phyloP scores from a whole-genome alignment of 2,113 vertebrate genomes.

The Puffinus mauretanicus region DNA sequence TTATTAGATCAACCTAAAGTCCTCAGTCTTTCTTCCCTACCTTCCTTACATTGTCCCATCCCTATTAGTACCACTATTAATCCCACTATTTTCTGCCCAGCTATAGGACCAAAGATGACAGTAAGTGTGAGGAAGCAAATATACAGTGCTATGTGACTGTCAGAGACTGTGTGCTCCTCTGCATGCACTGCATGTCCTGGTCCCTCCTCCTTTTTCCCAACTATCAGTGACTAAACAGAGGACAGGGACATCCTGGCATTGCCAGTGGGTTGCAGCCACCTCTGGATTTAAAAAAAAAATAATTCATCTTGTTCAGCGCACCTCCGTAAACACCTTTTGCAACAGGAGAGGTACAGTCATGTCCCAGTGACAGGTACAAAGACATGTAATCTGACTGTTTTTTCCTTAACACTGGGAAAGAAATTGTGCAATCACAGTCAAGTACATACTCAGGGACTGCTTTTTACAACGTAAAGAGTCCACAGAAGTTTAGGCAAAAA shows the following conservation, averaged over 20 bases:
- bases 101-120: neutral
- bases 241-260: neutral
- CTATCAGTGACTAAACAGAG: neutral
- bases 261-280: neutral
- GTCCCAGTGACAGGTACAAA: neutral
- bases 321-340: neutral
- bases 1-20: neutral
- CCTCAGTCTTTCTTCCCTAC: neutral
- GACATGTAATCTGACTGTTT: rapidly evolving
- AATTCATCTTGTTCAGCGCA: neutral
- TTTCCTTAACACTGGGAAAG: neutral
- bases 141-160: neutral
- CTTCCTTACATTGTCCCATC: neutral
- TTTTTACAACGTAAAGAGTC: neutral
- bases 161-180: neutral
- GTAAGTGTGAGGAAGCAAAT: neutral
- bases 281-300: neutral
- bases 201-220: neutral
- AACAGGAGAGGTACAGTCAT: neutral
- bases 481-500: neutral
- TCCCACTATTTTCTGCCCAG: neutral
- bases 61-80: neutral
- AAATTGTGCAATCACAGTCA: neutral
- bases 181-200: neutral
- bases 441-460: neutral